Base-by-base conservation (phyloP, 2,888 invertebrate species). In the Nematopogon swammerdamellus region DNA sequence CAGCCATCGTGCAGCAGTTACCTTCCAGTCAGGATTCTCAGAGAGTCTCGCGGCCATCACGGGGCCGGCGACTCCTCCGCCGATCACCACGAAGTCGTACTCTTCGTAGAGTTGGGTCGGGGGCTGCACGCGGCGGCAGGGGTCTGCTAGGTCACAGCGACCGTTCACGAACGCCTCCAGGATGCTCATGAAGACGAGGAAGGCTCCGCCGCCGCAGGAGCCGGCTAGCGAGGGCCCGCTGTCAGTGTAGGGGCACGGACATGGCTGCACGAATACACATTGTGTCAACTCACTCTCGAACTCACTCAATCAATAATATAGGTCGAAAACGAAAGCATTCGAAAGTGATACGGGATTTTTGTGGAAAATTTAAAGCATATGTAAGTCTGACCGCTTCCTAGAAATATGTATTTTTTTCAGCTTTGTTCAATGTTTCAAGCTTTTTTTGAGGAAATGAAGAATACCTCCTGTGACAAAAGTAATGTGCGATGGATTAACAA, bases 31-130 rank as follows among this genome's bases (percentile, higher is more conserved):
- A 6, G 82, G 74, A 44, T 84, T 80, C 59, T 87, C 86, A 18
- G 86, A 84, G n/a, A 88, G 63, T 50, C 87, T 74, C 0, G 76
- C 82, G 8, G 87, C 87, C 0, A 85, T 82, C 8, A 84, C 83
- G 0, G 87, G 68, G 0, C 88, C 88, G 0, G 84, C 85, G 2
- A 86, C 82, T 0, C 88, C 88, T 2, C 85, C 86, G 0, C 87
- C 88, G 11, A 85, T 69, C 5, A 86, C 85, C 25, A 87, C 80
- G 58, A 86, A 88, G 61, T 88, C 87, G 55, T 87, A 88, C 49
- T 69, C 77, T 1, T 70, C 62, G 49, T 83, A 82, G 2, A 62
- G 60, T 1, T 61, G 60, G 1, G 68, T 63, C 48, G 58, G 63
- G 5, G 82, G 81, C 11, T 51, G 60, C 4, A 87, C 75, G 45